These are phyloP conservation scores for Parascotia fuliginaria DNA, from an alignment of 2,888 invertebrate genomes.

Conservation along the genomic window DNA sequence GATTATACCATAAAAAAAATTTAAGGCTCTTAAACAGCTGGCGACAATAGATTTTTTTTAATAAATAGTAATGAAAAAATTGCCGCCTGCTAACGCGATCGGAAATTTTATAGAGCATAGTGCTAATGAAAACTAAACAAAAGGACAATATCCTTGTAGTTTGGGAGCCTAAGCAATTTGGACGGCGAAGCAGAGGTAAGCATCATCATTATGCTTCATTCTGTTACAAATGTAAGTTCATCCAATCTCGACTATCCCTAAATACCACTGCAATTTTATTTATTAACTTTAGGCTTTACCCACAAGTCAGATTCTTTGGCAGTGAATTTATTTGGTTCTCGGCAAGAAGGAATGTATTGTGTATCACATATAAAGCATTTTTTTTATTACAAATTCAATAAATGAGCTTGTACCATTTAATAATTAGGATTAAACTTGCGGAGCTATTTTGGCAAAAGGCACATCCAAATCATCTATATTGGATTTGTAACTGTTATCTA, in stretches of 20 bases:
- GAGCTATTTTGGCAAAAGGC: conserved; percentile 36
- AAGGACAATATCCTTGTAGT: conserved; percentile 8
- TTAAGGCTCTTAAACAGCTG: too few relatives aligned
- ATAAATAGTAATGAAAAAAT: neutral
- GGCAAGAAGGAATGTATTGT: conserved; percentile 37
- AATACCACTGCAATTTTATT: conserved; percentile 15
- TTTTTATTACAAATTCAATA: conserved; percentile 5
- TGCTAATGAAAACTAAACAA: conserved; percentile 7
- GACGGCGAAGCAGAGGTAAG: conserved; percentile 59
- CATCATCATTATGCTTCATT: conserved; percentile 24
- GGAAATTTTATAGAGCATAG: neutral
- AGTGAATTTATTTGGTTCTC: conserved; percentile 34
- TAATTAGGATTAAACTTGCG: neutral
- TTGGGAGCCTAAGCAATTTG: conserved; percentile 41
- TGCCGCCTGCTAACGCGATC: neutral
- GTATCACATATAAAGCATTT: conserved; percentile 23
- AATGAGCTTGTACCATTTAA: neutral
- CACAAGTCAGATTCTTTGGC: conserved; percentile 24
- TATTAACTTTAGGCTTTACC: neutral
- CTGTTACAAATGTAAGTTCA: conserved; percentile 10
- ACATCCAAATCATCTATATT: conserved; percentile 29
- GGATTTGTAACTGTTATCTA: conserved; percentile 11
- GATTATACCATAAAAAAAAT: too few relatives aligned
- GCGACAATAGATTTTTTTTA: too few relatives aligned
- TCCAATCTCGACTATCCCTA: conserved; percentile 9